Conservation (phyloP, 1,140 invertebrate species). For the Hesperophylax magnus region DNA sequence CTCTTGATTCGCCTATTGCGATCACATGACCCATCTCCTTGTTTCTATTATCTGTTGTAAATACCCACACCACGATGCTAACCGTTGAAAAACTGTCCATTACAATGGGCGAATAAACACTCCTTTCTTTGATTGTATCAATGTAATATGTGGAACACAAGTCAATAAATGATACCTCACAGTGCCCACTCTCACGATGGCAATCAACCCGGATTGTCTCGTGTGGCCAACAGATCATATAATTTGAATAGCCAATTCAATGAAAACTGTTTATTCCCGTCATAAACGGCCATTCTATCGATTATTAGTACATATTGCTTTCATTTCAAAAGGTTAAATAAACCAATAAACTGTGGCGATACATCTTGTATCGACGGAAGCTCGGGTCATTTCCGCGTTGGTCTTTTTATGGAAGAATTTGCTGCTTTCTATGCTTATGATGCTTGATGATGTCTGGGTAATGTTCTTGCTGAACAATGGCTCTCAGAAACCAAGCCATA, state of each 20-base stretch:
- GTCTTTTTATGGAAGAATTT: neutral
- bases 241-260: slow-evolving; percentile 17
- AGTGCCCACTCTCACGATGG: neutral
- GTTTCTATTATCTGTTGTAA: too few species aligned
- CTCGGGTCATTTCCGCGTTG: neutral
- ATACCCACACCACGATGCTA: too few species aligned
- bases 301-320: too few species aligned
- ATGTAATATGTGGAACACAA: too few species aligned
- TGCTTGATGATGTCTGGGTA: neutral
- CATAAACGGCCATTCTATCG: neutral
- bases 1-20: too few species aligned
- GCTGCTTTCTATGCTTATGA: slow-evolving; percentile 23
- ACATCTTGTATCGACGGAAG: slow-evolving; percentile 2
- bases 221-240: slow-evolving; percentile 21
- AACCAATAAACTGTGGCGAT: slow-evolving; percentile 3
- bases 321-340: too few species aligned
- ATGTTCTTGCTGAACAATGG: neutral
- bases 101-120: too few species aligned
- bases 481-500: neutral
- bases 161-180: neutral
- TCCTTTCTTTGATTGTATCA: too few species aligned
- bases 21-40: too few species aligned
- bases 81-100: too few species aligned
- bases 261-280: slow-evolving; percentile 11
- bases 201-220: slow-evolving; percentile 16